These are phyloP conservation scores for Monochamus alternatus DNA, from an alignment of 2,888 invertebrate species.

Conservation along the genomic window DNA sequence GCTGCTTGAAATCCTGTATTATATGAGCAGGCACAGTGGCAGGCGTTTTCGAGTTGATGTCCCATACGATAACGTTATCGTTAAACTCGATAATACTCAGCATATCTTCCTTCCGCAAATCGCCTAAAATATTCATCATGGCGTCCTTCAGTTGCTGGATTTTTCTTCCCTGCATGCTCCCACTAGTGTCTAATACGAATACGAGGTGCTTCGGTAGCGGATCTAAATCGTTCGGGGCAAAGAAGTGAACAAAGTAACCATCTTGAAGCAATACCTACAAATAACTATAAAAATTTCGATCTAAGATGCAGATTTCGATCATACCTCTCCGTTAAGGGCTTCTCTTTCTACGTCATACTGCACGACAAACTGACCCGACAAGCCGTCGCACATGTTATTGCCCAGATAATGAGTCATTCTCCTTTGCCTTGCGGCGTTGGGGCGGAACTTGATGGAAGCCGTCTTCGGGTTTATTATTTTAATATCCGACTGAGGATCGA, in stretches of 20 bases:
- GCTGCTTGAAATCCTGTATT: too few relatives aligned
- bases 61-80: too few relatives aligned
- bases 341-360: constrained; percentile 78
- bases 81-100: too few relatives aligned
- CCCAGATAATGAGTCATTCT: constrained; percentile 69
- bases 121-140: too few relatives aligned
- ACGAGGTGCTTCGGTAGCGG: too few relatives aligned
- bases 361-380: constrained; percentile 79
- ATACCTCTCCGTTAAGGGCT: background rate
- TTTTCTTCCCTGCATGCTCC: constrained; percentile 71
- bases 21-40: too few relatives aligned
- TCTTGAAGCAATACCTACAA: constrained; percentile 76
- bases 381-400: constrained; percentile 69
- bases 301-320: background rate
- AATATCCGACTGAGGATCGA: constrained; percentile 63
- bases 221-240: constrained; percentile 73
- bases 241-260: constrained; percentile 85
- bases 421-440: constrained; percentile 75
- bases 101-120: too few relatives aligned
- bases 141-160: too few relatives aligned
- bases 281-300: background rate
- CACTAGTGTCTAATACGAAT: constrained; percentile 75
- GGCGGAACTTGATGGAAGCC: constrained; percentile 73
- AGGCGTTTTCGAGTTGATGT: too few relatives aligned
- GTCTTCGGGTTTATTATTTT: constrained; percentile 27